phyloP scores from a whole-genome alignment of 2,113 vertebrate species.

The Chunga burmeisteri region DNA sequence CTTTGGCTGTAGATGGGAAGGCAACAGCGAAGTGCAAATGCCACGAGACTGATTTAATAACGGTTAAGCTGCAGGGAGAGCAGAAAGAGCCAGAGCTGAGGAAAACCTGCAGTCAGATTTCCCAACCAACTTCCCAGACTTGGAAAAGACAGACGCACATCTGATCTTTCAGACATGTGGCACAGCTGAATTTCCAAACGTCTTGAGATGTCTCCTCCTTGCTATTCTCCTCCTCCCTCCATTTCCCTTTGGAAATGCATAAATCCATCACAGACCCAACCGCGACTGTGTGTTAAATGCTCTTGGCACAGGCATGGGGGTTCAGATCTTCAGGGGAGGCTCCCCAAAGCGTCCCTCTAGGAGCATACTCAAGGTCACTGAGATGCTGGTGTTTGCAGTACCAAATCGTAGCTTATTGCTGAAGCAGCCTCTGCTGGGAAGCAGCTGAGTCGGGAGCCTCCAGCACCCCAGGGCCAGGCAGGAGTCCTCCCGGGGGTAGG shows the following conservation, averaged over 20 bases:
- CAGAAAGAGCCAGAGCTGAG: neutral
- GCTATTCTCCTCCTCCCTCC: neutral
- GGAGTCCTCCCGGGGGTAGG: neutral
- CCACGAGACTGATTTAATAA: neutral
- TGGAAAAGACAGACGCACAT: neutral
- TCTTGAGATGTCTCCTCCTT: neutral
- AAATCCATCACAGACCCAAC: neutral
- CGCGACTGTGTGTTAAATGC: neutral
- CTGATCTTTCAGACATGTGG: neutral
- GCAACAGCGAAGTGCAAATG: neutral
- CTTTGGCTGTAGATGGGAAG: neutral
- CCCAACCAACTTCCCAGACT: neutral
- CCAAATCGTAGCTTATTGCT: neutral
- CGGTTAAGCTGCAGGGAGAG: neutral
- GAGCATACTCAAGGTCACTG: neutral
- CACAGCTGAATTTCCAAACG: neutral
- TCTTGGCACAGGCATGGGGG: neutral
- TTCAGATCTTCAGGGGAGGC: neutral
- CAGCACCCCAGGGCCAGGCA: rapidly evolving
- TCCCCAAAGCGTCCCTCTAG: neutral
- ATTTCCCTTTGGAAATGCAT: neutral
- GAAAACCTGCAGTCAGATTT: neutral
- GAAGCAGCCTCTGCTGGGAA: neutral
- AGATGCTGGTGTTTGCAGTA: neutral
- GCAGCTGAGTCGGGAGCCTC: rapidly evolving